Evolutionary conservation across 1,140 invertebrate species (phyloP), one percentile per base, ranked within the genome.

Genomic region (Paracyclopina nana): DNA sequence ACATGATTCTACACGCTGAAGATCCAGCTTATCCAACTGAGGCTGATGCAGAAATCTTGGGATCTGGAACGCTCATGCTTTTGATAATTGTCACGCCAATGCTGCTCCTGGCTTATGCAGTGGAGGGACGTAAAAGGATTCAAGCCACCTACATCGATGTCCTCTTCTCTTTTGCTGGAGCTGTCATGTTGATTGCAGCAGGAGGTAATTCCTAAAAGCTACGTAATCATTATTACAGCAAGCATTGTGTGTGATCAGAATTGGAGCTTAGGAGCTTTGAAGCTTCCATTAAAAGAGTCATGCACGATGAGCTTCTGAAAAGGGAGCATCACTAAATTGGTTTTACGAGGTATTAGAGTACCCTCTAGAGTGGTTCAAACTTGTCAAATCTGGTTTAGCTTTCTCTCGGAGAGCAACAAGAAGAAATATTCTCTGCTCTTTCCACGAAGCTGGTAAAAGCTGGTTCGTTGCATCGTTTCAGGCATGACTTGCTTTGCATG

Each of bases 121-220:
- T 29, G 12, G 45, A 48, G 22, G 45, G 45, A 38, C 25, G 45
- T 16, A 28, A 14, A 29, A 16, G 12, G 3, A 14, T 48, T 29
- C 45, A 48, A 30, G 16, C 25, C 25, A 25, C 45, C 2, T 48
- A 16, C 20, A 16, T 48, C 24, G 45, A 48, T 48, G 45, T 11
- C n/a, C 3, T 48, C 4, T 31, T 48, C 22, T 28, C 25, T 12
- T n/a, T 48, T 4, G 24, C 18, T 3, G 45, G 45, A 31, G 45
- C 11, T 29, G 45, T 14, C 25, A 2, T 48, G 9, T 28, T 48
- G 16, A 26, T 48, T 26, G 45, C 45, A 2, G 8, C 45, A 28
- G 45, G 45, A 48, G 45, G 45, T 48, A 42, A 42, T 9, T 9
- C n/a, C n/a, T n/a, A n/a, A n/a, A n/a, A n/a, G n/a, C n/a, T n/a